Evolutionary conservation across 2,797 vertebrate species (phyloP), one percentile per base, ranked within the genome.

Genomic region (Pelodytes ibericus): DNA sequence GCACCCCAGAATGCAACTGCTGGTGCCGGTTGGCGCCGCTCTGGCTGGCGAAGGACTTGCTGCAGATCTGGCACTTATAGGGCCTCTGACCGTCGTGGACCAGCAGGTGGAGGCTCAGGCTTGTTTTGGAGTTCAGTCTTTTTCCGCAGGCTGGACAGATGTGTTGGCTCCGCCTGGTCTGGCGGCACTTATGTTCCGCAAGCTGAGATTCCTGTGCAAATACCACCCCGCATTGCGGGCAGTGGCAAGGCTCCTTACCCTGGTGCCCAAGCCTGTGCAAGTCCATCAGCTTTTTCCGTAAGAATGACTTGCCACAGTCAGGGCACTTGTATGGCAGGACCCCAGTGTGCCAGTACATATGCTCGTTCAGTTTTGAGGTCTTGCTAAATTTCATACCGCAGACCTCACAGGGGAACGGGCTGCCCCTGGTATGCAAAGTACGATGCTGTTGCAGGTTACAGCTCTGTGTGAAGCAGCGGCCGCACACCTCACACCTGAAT

Each of bases 371-470:
- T 83, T 92, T 94, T 47, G 85, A 86, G 20, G 92, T 85, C 74
- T 91, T 90, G 63, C 88, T 85, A 13, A 94, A 95, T 1, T 89
- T 83, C 47, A 90, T 85, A 0, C 91, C 87, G 78, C 94, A 95
- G 75, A 94, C 89, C 0, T 91, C 89, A 80, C 94, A 95, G 41
- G 83, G 71, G 26, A 88, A 86, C 1, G 84, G 81, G 0, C 84
- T 74, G 2, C 86, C 1, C 0, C 83, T 86, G 0, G 89, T 82
- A 83, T 97, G 95, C 62, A 96, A 90, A 63, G 93, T 85, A 59
- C 92, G 91, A 82, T 97, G 96, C 87, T 97, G 95, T 16, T 94
- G 94, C 3, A 97, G 91, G 76, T 96, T 97, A 36, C 95, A 98
- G 1, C 91, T 94, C 85, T 98, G 96, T 0, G 95, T 95, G 84